Evolutionary conservation across 2,797 vertebrate genomes (phyloP), one percentile per base, ranked within the genome.

Genomic region (Macropodus opercularis): DNA sequence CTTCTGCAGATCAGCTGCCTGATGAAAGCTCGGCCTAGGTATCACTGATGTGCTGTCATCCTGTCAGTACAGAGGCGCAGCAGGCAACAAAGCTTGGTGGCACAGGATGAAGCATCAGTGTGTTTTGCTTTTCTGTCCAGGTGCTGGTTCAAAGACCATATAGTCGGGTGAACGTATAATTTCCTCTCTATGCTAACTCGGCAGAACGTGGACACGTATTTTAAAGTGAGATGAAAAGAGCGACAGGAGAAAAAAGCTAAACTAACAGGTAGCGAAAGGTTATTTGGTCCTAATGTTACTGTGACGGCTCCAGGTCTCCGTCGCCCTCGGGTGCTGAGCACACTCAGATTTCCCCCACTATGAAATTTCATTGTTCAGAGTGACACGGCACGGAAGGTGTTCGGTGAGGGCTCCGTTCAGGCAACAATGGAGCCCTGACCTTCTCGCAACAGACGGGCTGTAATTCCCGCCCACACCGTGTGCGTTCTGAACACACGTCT

Each of bases 1-100:
- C 63, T 58, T 57, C 42, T 44, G 23, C 26, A 72, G 67, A 69
- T 71, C 47, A 46, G 42, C 34, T n/a, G 23, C 42, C 63, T 59
- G 42, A 71, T 77, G 58, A 43, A 43, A 55, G 21, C 23, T 38
- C 10, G 46, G 22, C 26, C 2, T n/a, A 22, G 19, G 6, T 15
- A 22, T 55, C 38, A 9, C 10, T 54, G 42, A 59, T 12, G 19
- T 17, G 19, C 18, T 0, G 27, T 15, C 8, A 40, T 29, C 13
- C 19, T 34, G n/a, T 31, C 39, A 1, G 17, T 23, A 6, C 14
- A 31, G 54, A 51, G 31, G 17, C 31, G 36, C 34, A 38, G 21
- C 13, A 14, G 12, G 29, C n/a, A 53, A 47, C 39, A 57, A 57
- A 48, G n/a, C n/a, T n/a, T n/a, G n/a, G n/a, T n/a, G n/a, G n/a